A percentile compares a stretch with the other conserved stretches of the same genome.
These are phyloP conservation scores for Drosophila neutralis DNA, from an alignment of 2,888 invertebrate genomes.

Conservation along the genomic window DNA sequence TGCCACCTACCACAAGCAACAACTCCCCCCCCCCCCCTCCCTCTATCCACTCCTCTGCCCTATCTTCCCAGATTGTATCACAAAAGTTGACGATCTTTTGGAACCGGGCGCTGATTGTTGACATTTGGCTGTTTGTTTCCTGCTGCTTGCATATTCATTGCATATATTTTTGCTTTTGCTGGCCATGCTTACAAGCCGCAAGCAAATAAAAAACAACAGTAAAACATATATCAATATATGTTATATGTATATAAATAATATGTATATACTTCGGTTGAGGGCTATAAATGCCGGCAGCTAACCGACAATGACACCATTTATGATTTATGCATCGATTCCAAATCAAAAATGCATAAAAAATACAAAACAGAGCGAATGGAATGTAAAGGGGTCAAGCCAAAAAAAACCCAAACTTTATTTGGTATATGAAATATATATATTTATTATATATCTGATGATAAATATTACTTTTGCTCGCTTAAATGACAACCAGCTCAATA, in stretches of 20 bases:
- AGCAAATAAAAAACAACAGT: constrained; percentile 20
- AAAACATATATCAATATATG: background rate
- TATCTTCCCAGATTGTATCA: constrained; percentile 25
- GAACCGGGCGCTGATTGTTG: constrained; percentile 44
- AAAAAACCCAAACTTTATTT: background rate
- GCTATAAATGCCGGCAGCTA: constrained; percentile 44
- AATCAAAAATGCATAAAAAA: constrained; percentile 51
- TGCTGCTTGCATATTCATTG: constrained; percentile 51
- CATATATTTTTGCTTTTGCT: constrained; percentile 13
- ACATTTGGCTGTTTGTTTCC: constrained; percentile 53
- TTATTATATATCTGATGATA: constrained; percentile 56
- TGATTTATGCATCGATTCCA: constrained; percentile 77
- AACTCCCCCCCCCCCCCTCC: too few relatives aligned
- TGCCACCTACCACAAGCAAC: background rate
- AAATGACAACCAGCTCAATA: constrained; percentile 68
- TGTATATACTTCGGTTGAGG: background rate
- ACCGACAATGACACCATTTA: constrained; percentile 66
- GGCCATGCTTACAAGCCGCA: constrained; percentile 35
- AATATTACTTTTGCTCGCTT: constrained; percentile 55
- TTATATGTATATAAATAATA: background rate
- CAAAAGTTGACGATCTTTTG: constrained; percentile 57
- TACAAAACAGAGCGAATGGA: constrained; percentile 39
- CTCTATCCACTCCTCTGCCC: background rate
- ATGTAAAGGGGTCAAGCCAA: constrained; percentile 21
- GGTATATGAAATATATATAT: constrained; percentile 14